Percentiles rank a stretch among this genome's conserved stretches.
Conservation (phyloP, 2,888 invertebrate species). For the Ophonus ardosiacus region DNA sequence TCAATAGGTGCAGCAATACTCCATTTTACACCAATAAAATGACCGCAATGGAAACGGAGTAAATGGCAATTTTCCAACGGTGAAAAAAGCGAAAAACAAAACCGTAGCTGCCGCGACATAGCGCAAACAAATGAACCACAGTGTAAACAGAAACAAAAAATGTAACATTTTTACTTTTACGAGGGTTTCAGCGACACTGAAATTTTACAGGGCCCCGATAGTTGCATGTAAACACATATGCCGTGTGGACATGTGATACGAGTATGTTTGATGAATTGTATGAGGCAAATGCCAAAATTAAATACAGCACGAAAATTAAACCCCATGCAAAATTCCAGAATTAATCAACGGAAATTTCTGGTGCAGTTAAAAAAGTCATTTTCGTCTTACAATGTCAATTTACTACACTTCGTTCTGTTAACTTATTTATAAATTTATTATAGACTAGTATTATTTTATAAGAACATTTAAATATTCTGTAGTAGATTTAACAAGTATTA, state of each 20-base stretch:
- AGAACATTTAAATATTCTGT: no score
- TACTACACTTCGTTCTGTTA: neutral
- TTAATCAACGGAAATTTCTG: neutral
- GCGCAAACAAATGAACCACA: constrained; percentile 58
- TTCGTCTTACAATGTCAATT: neutral
- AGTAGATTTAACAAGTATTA: no score
- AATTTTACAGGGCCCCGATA: constrained; percentile 36
- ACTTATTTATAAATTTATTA: no score
- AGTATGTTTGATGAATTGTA: neutral
- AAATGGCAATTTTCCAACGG: constrained; percentile 46
- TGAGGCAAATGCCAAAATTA: neutral
- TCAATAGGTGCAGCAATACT: constrained; percentile 12
- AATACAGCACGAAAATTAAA: neutral
- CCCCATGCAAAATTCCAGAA: neutral
- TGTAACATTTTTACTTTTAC: constrained; percentile 48
- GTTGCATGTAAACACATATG: constrained; percentile 7
- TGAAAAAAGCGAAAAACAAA: constrained; percentile 36
- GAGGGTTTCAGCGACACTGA: constrained; percentile 48
- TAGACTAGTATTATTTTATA: no score
- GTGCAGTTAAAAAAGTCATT: neutral
- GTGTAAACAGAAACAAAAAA: constrained; percentile 55
- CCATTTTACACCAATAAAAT: constrained; percentile 42
- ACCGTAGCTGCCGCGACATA: constrained; percentile 39
- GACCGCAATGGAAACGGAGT: constrained; percentile 42
- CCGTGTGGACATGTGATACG: neutral